These are phyloP conservation scores for Anomalospiza imberbis DNA, from an alignment of 2,797 vertebrate genomes.

Conservation along the genomic window DNA sequence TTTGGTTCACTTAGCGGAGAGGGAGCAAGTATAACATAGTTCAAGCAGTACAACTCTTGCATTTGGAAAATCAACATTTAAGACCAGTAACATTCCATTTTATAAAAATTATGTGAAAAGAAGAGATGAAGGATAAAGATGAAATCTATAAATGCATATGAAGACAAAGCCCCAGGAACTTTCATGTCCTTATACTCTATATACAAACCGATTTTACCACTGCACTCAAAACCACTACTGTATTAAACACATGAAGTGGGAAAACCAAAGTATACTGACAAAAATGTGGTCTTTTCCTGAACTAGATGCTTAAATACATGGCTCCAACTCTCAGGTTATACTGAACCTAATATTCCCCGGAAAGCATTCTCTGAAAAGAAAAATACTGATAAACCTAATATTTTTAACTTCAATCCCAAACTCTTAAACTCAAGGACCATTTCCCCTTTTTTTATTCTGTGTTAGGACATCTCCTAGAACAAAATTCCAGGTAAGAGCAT, in stretches of 20 bases:
- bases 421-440: neutral
- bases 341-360: neutral
- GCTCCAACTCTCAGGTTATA: neutral
- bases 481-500: neutral
- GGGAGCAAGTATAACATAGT: neutral
- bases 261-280: neutral
- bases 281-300: neutral
- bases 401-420: neutral
- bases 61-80: neutral
- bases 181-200: neutral
- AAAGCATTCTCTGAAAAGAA: neutral
- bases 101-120: neutral
- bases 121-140: neutral
- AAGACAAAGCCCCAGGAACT: neutral
- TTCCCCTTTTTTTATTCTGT: neutral
- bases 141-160: neutral
- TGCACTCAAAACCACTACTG: neutral
- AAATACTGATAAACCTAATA: neutral
- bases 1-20: neutral
- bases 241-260: neutral
- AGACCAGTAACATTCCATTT: neutral
- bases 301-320: neutral
- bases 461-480: neutral
- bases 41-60: neutral
- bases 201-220: neutral